Evolutionary conservation across 2,888 invertebrate species (phyloP).

Genomic region (Mycalesis mineus): DNA sequence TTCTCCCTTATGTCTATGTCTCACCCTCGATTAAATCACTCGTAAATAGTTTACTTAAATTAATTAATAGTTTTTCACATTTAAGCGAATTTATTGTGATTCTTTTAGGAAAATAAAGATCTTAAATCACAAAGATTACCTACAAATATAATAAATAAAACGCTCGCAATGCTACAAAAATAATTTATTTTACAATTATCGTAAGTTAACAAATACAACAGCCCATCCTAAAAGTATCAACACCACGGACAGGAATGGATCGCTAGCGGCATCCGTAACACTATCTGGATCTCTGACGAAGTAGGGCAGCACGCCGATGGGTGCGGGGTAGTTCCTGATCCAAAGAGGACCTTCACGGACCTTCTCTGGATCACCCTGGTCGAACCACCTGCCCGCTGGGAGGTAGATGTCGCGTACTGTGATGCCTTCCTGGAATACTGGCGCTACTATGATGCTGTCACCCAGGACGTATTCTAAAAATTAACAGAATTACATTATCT

Average conservation of each 20-base stretch:
- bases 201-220: conserved; percentile 10
- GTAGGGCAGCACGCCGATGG: conserved; percentile 83
- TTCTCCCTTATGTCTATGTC: too few species aligned
- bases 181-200: background rate
- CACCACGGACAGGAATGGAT: conserved; percentile 34
- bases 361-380: conserved; percentile 70
- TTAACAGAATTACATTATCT: too few species aligned
- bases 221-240: conserved; percentile 43
- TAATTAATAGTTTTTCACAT: too few species aligned
- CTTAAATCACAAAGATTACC: too few species aligned
- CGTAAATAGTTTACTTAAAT: too few species aligned
- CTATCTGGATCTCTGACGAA: conserved; percentile 64
- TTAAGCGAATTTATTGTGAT: too few species aligned
- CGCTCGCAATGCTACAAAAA: background rate
- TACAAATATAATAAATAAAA: background rate
- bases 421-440: conserved; percentile 82
- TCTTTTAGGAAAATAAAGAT: too few species aligned
- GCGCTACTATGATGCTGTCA: conserved; percentile 86
- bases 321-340: conserved; percentile 81
- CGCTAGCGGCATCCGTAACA: conserved; percentile 30
- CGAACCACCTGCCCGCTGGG: conserved; percentile 85
- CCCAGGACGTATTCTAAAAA: conserved; percentile 87
- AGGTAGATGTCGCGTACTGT: conserved; percentile 84
- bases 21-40: too few species aligned
- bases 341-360: conserved; percentile 78